phyloP scores from a whole-genome alignment of 2,888 invertebrate genomes.

The Galerucella calmariensis region DNA sequence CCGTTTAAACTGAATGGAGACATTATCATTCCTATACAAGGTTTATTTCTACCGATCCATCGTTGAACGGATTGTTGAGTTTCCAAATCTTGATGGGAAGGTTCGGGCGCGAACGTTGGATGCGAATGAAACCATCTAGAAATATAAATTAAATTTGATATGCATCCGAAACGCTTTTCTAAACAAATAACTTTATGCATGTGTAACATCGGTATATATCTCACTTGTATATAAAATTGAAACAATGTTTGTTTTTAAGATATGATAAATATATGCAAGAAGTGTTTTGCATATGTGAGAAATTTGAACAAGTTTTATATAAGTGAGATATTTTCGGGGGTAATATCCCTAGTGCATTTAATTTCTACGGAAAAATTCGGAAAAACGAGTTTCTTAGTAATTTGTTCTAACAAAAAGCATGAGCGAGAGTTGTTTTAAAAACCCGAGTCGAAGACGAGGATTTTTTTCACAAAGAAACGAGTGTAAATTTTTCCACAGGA shows the following conservation, averaged over 20 bases:
- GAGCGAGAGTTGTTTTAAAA: too few relatives aligned
- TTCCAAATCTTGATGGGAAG: conserved; percentile 75
- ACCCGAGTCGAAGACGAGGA: too few relatives aligned
- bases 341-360: too few relatives aligned
- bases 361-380: too few relatives aligned
- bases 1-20: conserved; percentile 73
- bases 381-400: too few relatives aligned
- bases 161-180: neutral
- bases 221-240: too few relatives aligned
- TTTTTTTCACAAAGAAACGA: too few relatives aligned
- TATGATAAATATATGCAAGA: neutral
- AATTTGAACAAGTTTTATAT: too few relatives aligned
- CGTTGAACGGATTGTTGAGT: conserved; percentile 73
- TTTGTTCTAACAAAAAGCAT: too few relatives aligned
- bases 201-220: too few relatives aligned
- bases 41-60: conserved; percentile 67
- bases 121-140: conserved; percentile 80
- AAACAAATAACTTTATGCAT: neutral
- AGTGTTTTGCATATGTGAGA: neutral
- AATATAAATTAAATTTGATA: neutral
- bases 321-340: too few relatives aligned
- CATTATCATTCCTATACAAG: conserved; percentile 74
- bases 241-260: neutral
- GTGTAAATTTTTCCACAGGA: too few relatives aligned
- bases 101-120: conserved; percentile 76